phyloP scores from a whole-genome alignment of 2,113 vertebrate species.

The Hemibagrus wyckioides region DNA sequence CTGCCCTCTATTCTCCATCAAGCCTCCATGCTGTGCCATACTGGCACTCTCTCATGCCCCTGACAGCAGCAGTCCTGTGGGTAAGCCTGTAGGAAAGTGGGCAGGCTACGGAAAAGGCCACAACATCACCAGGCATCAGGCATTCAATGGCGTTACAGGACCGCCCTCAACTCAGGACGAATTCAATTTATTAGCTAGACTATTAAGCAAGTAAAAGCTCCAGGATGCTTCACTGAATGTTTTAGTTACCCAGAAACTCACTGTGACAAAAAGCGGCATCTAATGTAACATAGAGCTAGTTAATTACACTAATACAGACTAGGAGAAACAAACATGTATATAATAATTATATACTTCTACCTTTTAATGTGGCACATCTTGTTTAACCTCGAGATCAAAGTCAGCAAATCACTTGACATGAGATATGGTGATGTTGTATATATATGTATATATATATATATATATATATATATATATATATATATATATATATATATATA shows the following conservation, averaged over 20 bases:
- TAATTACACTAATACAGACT: not conserved
- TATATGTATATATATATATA: too few relatives aligned
- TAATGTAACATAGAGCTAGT: not conserved
- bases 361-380: not conserved
- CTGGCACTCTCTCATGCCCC: constrained; percentile 19
- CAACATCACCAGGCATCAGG: constrained; percentile 12
- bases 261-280: not conserved
- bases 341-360: not conserved
- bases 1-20: constrained; percentile 18
- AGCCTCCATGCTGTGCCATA: constrained; percentile 9
- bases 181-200: not conserved
- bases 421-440: not conserved
- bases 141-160: not conserved
- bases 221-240: not conserved
- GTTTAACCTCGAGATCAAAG: too few relatives aligned
- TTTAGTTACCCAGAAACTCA: not conserved
- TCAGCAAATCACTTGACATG: not conserved
- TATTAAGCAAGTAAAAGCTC: not conserved
- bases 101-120: constrained; percentile 1
- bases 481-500: too few relatives aligned
- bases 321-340: not conserved
- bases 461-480: too few relatives aligned
- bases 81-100: constrained; percentile 31
- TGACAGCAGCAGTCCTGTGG: constrained; percentile 12
- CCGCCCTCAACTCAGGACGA: not conserved